These are phyloP conservation scores for Acyrthosiphon pisum DNA, from an alignment of 1,140 invertebrate species.

Conservation along the genomic window DNA sequence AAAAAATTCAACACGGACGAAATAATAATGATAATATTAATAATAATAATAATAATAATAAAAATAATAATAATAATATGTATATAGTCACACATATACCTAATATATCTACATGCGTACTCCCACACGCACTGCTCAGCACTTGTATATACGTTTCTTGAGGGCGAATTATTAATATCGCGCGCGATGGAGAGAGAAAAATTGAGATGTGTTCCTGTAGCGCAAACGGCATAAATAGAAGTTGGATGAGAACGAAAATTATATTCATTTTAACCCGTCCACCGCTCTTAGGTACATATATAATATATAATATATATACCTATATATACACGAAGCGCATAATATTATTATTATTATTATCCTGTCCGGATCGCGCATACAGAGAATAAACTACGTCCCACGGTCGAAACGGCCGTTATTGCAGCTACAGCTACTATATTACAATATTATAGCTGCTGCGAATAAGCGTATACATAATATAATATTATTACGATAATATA, in stretches of 20 bases:
- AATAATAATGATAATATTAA: neutral
- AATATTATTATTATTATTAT: constrained; percentile 9
- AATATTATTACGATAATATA: neutral
- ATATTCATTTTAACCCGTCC: neutral
- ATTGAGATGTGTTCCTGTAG: constrained; percentile 10
- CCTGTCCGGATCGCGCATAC: neutral
- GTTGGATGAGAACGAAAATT: constrained; percentile 16
- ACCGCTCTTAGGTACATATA: neutral
- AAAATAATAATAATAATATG: neutral
- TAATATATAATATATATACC: neutral
- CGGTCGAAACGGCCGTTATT: neutral
- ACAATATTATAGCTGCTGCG: neutral
- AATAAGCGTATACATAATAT: neutral
- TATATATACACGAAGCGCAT: neutral
- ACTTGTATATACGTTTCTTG: neutral
- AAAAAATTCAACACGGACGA: neutral
- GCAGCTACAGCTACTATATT: constrained; percentile 2
- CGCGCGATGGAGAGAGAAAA: neutral
- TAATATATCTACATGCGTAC: neutral
- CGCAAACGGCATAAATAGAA: neutral
- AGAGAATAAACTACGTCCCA: constrained; percentile 20
- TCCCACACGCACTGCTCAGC: neutral
- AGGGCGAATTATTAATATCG: constrained; percentile 15
- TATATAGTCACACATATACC: neutral
- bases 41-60: constrained; percentile 9